Evolutionary conservation across 2,888 invertebrate genomes (phyloP), one percentile per base, ranked within the genome.

Genomic region (Caenorhabditis drosophilae): DNA sequence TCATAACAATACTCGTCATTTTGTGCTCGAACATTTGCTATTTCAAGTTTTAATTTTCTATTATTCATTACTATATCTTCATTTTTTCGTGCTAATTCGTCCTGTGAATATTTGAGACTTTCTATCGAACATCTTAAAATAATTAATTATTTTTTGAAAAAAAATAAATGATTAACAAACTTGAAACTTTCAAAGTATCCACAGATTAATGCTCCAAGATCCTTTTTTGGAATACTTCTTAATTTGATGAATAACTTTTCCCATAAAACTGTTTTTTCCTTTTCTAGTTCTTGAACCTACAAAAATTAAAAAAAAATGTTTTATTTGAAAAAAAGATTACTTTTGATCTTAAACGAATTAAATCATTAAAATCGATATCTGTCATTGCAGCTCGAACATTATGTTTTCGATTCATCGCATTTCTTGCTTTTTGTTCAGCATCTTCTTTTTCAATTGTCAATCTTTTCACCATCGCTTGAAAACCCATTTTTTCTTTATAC

Each of bases 361-460:
- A 45, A 12, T 63, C 63, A n/a, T 45, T 18, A 1, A 50, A 42
- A 23, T 57, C 63, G 18, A 48, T 26, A 36, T 49, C 27, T n/a
- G 36, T 52, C 16, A 57, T 45, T 16, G 48, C 45, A 11, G 45
- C 44, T 4, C 46, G 38, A n/a, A 57, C 48, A 9, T 36, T 25
- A n/a, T 34, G 6, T n/a, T 41, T 47, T 6, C 63, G 52, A 35
- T 25, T 35, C 38, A 51, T 50, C 3, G 35, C 41, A 12, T 34
- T 27, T 2, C 53, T 53, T 9, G 53, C 53, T 12, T 48, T 38
- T 26, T 57, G 48, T 23, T 63, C 63, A 1, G 53, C 57, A 3
- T 63, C 63, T 7, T 63, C 57, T 36, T 57, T 57, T 16, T 63
- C 63, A 18, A 49, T 11, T 2, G n/a, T 42, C 20, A 63, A 40